phyloP scores from a whole-genome alignment of 1,140 invertebrate species.

The Drosophila obscura region DNA sequence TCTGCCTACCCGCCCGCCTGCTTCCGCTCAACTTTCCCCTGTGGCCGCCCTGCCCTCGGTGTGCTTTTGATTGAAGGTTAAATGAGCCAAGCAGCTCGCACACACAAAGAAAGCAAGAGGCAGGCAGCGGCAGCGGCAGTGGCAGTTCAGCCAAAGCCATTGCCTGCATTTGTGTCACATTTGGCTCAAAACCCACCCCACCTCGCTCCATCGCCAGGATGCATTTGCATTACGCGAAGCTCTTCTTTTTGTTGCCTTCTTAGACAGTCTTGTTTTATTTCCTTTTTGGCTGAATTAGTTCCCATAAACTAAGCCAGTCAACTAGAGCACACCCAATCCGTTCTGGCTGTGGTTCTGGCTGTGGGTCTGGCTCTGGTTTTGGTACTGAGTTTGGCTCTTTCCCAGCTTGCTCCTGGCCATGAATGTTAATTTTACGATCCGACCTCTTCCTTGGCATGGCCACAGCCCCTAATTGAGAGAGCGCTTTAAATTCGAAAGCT shows the following conservation, averaged over 20 bases:
- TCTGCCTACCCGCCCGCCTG: slow-evolving; percentile 17
- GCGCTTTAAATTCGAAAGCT: slow-evolving; percentile 46
- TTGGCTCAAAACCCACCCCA: slow-evolving; percentile 11
- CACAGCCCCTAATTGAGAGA: slow-evolving; percentile 66
- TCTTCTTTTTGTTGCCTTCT: slow-evolving; percentile 56
- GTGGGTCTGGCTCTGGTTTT: slow-evolving; percentile 5
- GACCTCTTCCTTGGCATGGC: not conserved
- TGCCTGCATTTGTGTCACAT: slow-evolving; percentile 54
- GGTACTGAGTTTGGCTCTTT: not conserved
- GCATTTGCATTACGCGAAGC: slow-evolving; percentile 62
- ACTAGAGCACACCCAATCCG: slow-evolving; percentile 43
- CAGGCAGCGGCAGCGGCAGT: slow-evolving; percentile 9
- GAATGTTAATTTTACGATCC: slow-evolving; percentile 46
- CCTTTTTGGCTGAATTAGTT: slow-evolving; percentile 69
- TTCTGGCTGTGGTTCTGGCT: slow-evolving; percentile 16
- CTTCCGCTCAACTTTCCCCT: slow-evolving; percentile 1
- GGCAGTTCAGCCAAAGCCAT: slow-evolving; percentile 24
- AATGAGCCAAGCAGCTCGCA: slow-evolving; percentile 66
- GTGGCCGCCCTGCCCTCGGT: too few relatives aligned
- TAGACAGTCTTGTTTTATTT: slow-evolving; percentile 76
- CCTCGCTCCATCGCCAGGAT: slow-evolving; percentile 2
- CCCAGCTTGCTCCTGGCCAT: slow-evolving; percentile 11
- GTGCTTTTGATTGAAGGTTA: slow-evolving; percentile 78
- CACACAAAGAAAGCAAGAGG: slow-evolving; percentile 5
- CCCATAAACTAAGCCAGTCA: slow-evolving; percentile 67